phyloP scores from a whole-genome alignment of 2,797 vertebrate genomes.

The Lateolabrax maculatus region DNA sequence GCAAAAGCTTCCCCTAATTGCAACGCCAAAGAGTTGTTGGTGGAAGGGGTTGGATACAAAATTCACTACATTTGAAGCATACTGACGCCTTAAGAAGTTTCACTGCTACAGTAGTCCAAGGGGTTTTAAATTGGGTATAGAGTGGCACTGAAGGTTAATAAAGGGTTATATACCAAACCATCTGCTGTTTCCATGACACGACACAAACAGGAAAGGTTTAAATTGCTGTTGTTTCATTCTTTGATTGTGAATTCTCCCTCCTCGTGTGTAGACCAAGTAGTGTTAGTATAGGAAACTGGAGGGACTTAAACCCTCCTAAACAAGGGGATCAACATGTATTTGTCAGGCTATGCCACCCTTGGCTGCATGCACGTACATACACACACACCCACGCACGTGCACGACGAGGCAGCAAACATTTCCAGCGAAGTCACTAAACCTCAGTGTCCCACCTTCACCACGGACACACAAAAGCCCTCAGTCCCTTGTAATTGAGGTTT shows the following conservation, averaged over 20 bases:
- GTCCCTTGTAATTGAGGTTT: constrained; percentile 85
- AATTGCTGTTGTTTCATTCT: constrained; percentile 53
- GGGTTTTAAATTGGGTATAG: not conserved
- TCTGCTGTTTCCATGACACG: constrained; percentile 17
- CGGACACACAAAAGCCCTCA: constrained; percentile 76
- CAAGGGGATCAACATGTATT: constrained; percentile 86
- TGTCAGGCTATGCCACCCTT: constrained; percentile 81
- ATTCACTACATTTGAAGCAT: not conserved
- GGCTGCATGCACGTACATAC: constrained; percentile 45
- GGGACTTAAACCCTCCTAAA: constrained; percentile 83
- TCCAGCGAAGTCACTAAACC: constrained; percentile 70
- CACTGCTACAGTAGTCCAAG: not conserved
- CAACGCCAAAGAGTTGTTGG: not conserved
- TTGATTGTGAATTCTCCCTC: constrained; percentile 38
- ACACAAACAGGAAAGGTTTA: constrained; percentile 41
- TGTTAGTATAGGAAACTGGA: constrained; percentile 71
- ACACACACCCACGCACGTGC: constrained; percentile 1
- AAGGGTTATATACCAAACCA: not conserved
- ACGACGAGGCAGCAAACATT: constrained; percentile 59
- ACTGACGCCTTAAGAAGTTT: not conserved
- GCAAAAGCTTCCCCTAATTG: not conserved
- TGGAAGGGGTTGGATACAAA: not conserved
- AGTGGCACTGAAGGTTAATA: not conserved
- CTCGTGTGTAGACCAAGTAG: constrained; percentile 43
- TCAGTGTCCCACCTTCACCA: constrained; percentile 70